Percentiles rank a stretch among this genome's conserved stretches.
These are phyloP conservation scores for Rhodinocichla rosea DNA, from an alignment of 2,113 vertebrate species.

Conservation along the genomic window DNA sequence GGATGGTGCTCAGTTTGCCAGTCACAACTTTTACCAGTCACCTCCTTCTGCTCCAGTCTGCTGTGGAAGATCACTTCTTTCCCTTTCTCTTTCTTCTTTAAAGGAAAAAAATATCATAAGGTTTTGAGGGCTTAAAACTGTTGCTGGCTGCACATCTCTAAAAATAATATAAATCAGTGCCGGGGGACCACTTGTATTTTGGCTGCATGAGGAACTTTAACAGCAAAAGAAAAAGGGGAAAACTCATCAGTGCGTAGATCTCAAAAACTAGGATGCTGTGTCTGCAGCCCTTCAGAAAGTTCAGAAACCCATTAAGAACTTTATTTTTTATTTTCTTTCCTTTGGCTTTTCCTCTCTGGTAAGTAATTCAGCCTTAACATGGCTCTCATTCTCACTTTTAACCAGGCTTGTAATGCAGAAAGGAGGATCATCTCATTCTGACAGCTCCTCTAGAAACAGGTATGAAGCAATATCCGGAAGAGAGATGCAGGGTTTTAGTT, in stretches of 20 bases:
- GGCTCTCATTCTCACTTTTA: background rate
- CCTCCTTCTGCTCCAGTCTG: background rate
- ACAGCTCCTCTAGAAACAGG: background rate
- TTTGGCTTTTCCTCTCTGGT: background rate
- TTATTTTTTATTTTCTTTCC: background rate
- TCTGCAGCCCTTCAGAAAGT: constrained; percentile 13
- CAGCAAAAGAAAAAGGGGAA: constrained; percentile 18
- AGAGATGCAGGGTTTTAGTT: background rate
- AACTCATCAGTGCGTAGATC: background rate
- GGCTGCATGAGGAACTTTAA: constrained; percentile 33
- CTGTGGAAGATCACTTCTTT: background rate
- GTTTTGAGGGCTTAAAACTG: constrained; percentile 5
- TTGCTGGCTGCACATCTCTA: constrained; percentile 39
- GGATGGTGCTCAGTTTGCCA: background rate
- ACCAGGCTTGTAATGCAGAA: background rate
- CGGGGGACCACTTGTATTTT: constrained; percentile 14
- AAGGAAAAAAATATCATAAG: constrained; percentile 29
- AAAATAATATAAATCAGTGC: constrained; percentile 58
- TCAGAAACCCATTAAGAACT: constrained; percentile 1
- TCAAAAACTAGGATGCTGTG: constrained; percentile 19
- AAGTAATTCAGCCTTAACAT: background rate
- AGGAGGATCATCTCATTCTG: background rate
- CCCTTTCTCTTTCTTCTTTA: background rate
- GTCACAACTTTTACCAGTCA: background rate
- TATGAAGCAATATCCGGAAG: background rate